Evolutionary conservation across 2,888 invertebrate genomes (phyloP), one percentile per base, ranked within the genome.

Genomic region (Aleiodes testaceus): DNA sequence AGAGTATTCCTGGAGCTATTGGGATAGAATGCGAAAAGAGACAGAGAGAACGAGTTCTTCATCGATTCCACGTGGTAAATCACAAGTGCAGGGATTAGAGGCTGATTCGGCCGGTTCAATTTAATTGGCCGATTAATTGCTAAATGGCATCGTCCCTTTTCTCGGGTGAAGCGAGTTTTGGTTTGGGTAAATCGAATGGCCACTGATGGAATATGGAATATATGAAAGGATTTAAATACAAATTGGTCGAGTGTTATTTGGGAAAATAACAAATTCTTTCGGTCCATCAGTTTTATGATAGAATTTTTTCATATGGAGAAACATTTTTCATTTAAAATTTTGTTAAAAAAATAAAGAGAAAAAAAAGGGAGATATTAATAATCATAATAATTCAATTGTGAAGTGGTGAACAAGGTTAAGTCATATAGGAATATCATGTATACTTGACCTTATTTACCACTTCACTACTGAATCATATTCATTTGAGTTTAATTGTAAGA

Each of bases 101-200:
- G 83, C 81, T 83, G 85, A 85, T 85, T 82, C 84, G 79, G 79
- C 78, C 81, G 80, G 84, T 86, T 84, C 85, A 82, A 86, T 86
- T 87, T 87, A 87, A 87, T 87, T 86, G 87, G 84, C 84, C 87
- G 87, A 87, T 87, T 86, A 87, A 86, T 85, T 84, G 84, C 83
- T 85, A 85, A 87, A 87, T 83, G 83, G 80, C 82, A 76, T 73
- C 73, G 50, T 63, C 70, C 69, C 66, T 67, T 66, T 52, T 53
- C 55, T 18, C 72, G 61, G 52, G 65, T 22, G 49, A 68, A 73
- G 75, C 72, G 71, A 75, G 74, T 75, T 69, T 72, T 45, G 47
- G 26, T 66, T 71, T 55, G 67, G 66, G 61, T 12, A 36, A 42
- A 18, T 16, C 2, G 1, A 68, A 70, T 72, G 72, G 69, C 66